Evolutionary conservation across 2,113 vertebrate species (phyloP).

Genomic region (Lates calcarifer): DNA sequence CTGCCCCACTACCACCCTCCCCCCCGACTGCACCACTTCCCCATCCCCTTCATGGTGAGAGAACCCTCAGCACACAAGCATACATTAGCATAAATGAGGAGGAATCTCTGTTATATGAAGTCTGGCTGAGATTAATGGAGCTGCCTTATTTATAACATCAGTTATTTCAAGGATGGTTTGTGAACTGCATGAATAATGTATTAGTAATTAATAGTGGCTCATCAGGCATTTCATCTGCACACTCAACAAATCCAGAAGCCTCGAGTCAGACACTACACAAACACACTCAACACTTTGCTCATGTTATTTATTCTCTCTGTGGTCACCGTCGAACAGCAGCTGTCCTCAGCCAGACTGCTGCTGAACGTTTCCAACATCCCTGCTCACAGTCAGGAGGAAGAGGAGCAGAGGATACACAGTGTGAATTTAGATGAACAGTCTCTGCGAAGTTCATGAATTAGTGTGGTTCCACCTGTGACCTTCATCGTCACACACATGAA

Average conservation of each 20-base stretch:
- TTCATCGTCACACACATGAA: slow-evolving; percentile 28
- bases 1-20: slow-evolving; percentile 96
- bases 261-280: slow-evolving; percentile 36
- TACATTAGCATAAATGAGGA: slow-evolving; percentile 76
- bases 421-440: slow-evolving; percentile 20
- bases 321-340: slow-evolving; percentile 7
- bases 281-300: slow-evolving; percentile 24
- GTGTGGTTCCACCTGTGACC: slow-evolving; percentile 21
- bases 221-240: slow-evolving; percentile 71
- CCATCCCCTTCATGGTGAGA: slow-evolving; percentile 96
- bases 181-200: slow-evolving; percentile 79
- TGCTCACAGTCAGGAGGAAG: background rate
- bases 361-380: background rate
- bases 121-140: slow-evolving; percentile 69
- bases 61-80: slow-evolving; percentile 56
- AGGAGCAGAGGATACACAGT: slow-evolving; percentile 11
- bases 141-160: slow-evolving; percentile 68
- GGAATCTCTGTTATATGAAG: slow-evolving; percentile 60
- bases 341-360: background rate
- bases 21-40: slow-evolving; percentile 96
- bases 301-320: background rate
- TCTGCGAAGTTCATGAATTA: slow-evolving; percentile 19
- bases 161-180: slow-evolving; percentile 78
- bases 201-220: slow-evolving; percentile 71
- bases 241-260: slow-evolving; percentile 63